Conservation (phyloP, 2,113 vertebrate genomes). For the Psephotus haematonotus region DNA sequence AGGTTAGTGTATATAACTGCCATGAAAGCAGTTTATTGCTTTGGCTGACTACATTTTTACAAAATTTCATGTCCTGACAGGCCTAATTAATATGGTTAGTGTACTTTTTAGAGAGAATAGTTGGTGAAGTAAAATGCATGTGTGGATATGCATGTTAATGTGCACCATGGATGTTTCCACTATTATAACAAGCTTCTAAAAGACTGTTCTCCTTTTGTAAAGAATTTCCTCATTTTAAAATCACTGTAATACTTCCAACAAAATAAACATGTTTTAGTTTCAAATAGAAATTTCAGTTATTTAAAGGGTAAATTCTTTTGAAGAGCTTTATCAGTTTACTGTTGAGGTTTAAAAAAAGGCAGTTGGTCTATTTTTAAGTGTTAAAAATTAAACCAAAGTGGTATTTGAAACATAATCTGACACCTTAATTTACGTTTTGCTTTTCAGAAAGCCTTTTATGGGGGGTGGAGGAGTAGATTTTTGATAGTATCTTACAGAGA, state of each 20-base stretch:
- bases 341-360: neutral
- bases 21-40: neutral
- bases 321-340: neutral
- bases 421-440: neutral
- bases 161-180: neutral
- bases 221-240: neutral
- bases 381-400: neutral
- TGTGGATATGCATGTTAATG: neutral
- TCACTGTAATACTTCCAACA: neutral
- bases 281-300: neutral
- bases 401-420: neutral
- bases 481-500: neutral
- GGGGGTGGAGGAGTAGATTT: neutral
- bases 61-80: neutral
- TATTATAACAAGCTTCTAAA: neutral
- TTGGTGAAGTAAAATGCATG: neutral
- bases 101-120: neutral
- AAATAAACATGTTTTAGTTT: neutral
- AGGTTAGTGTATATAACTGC: neutral
- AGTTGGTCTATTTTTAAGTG: neutral
- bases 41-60: neutral
- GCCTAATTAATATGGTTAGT: neutral
- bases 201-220: neutral
- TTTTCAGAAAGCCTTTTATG: neutral
- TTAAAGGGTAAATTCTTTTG: neutral